Evolutionary conservation across 2,888 invertebrate species (phyloP).

Genomic region (Synanthedon andrenaeformis): DNA sequence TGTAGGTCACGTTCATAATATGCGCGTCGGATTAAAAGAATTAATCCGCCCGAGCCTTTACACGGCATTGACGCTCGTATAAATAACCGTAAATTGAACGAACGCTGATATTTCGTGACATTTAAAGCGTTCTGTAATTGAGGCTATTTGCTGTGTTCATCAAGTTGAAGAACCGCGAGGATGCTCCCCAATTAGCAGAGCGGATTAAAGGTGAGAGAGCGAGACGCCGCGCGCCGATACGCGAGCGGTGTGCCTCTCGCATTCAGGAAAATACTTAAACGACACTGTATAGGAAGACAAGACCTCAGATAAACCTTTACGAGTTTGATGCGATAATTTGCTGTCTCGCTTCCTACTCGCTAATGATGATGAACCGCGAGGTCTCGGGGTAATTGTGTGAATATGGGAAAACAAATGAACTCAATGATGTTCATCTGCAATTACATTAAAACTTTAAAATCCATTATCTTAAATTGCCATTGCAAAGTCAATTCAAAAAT

Average conservation of each 20-base stretch:
- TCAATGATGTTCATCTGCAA: not conserved
- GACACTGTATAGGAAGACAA: conserved; percentile 9
- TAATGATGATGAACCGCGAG: conserved; percentile 18
- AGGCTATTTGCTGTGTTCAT: conserved; percentile 12
- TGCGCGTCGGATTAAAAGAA: not conserved
- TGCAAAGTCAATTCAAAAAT: conserved; percentile 12
- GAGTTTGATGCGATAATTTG: not conserved
- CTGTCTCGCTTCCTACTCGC: conserved; percentile 19
- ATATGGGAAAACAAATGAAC: not conserved
- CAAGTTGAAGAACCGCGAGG: conserved; percentile 5
- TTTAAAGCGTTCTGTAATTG: conserved; percentile 22
- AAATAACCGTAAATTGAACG: not conserved
- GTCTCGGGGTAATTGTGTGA: not conserved
- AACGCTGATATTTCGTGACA: conserved; percentile 16
- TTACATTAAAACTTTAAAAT: not conserved
- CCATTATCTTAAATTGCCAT: not conserved
- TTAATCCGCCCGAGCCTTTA: not conserved
- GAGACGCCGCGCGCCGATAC: not conserved
- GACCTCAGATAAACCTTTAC: not conserved
- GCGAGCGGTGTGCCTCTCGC: not conserved
- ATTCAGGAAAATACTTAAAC: not conserved
- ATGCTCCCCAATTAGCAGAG: conserved; percentile 6
- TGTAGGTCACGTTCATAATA: not conserved
- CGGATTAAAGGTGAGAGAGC: not conserved
- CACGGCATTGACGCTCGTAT: conserved; percentile 1